Evolutionary conservation across 2,888 invertebrate genomes (phyloP).

Genomic region (Opisthograptis luteolata): DNA sequence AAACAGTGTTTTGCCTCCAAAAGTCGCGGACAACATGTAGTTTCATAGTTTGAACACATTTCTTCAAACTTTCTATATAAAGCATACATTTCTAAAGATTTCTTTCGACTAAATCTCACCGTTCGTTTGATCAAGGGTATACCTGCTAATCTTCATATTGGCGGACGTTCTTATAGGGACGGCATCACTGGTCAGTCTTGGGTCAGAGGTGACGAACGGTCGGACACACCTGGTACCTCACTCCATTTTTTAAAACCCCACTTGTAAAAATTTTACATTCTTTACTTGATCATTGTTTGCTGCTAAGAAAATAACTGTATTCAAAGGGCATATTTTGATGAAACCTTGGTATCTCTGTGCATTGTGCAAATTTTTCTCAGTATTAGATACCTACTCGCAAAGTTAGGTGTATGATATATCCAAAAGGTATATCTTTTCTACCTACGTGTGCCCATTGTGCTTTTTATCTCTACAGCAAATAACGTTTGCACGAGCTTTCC

Average conservation of each 20-base stretch:
- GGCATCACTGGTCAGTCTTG: slow-evolving; percentile 70
- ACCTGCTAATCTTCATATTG: slow-evolving; percentile 61
- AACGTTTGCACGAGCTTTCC: slow-evolving; percentile 33
- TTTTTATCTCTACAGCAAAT: slow-evolving; percentile 45
- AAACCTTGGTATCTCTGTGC: background rate
- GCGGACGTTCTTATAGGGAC: slow-evolving; percentile 48
- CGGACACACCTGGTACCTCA: slow-evolving; percentile 62
- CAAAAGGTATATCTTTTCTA: background rate
- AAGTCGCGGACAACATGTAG: too few species aligned
- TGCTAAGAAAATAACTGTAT: slow-evolving; percentile 25
- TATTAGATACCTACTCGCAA: background rate
- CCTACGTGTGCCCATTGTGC: slow-evolving; percentile 24
- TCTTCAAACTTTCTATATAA: too few species aligned
- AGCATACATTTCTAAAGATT: too few species aligned
- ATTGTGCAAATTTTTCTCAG: slow-evolving; percentile 22
- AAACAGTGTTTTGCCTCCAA: too few species aligned
- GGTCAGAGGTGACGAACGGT: slow-evolving; percentile 83
- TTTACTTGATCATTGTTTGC: slow-evolving; percentile 10
- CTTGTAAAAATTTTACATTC: slow-evolving; percentile 28
- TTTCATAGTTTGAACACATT: too few species aligned
- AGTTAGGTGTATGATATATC: background rate
- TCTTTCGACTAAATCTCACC: too few species aligned
- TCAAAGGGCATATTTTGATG: slow-evolving; percentile 30
- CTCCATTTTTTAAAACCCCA: slow-evolving; percentile 43
- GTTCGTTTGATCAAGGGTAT: slow-evolving; percentile 46